Percentiles rank a stretch among this genome's conserved stretches.
Conservation (phyloP, 1,140 invertebrate species). For the Eubasilissa regina region DNA sequence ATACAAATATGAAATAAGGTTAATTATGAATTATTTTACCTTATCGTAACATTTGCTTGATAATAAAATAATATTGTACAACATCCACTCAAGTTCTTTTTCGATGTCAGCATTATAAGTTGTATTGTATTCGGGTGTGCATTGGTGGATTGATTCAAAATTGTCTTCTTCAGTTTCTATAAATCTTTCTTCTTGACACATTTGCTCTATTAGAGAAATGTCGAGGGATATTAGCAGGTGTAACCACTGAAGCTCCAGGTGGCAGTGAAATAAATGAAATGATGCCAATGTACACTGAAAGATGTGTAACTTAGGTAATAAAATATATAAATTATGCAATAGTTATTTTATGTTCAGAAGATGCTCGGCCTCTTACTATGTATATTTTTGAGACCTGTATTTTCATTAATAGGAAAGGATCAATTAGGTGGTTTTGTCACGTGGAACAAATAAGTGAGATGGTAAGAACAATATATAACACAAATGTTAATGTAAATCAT, state of each 20-base stretch:
- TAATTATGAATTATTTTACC: constrained; percentile 48
- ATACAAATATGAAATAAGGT: constrained; percentile 22
- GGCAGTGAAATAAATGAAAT: constrained; percentile 55
- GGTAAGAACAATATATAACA: too few species aligned
- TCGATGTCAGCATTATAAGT: constrained; percentile 48
- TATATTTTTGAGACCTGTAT: too few species aligned
- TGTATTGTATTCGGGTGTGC: constrained; percentile 17
- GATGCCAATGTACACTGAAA: constrained; percentile 56
- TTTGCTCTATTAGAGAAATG: constrained; percentile 40
- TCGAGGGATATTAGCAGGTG: constrained; percentile 44
- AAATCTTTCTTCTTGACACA: constrained; percentile 39
- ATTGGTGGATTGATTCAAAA: not conserved
- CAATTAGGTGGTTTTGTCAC: too few species aligned
- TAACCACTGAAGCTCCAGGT: constrained; percentile 56
- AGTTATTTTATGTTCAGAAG: too few species aligned
- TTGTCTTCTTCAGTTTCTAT: constrained; percentile 42
- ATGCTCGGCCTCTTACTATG: too few species aligned
- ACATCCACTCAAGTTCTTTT: constrained; percentile 56
- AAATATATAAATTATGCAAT: too few species aligned
- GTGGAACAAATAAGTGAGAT: too few species aligned
- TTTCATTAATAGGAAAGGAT: too few species aligned
- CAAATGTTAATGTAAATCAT: too few species aligned
- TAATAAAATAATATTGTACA: constrained; percentile 56
- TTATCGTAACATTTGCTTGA: constrained; percentile 54
- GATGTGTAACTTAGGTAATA: too few species aligned